Evolutionary conservation across 2,113 vertebrate species (phyloP).

Genomic region (Dermatemys mawii): DNA sequence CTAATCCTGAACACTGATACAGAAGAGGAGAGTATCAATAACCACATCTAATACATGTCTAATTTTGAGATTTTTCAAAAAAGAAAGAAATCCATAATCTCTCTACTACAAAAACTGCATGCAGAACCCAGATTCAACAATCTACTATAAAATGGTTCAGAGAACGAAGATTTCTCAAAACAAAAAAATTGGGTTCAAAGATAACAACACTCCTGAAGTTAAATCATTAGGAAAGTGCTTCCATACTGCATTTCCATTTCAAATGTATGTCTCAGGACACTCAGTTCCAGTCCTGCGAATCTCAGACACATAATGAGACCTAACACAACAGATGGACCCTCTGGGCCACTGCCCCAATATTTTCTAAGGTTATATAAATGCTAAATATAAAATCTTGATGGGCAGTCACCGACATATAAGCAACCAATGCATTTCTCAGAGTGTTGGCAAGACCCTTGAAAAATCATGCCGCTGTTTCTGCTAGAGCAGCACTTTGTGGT

Average conservation of each 20-base stretch:
- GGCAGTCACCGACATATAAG: neutral
- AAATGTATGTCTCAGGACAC: neutral
- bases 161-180: neutral
- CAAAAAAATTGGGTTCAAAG: neutral
- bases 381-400: neutral
- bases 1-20: accelerated
- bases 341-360: neutral
- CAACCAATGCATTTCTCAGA: neutral
- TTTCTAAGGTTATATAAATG: neutral
- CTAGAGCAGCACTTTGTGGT: neutral
- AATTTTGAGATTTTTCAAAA: neutral
- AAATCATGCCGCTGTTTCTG: neutral
- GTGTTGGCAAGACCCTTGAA: neutral
- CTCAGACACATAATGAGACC: neutral
- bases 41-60: accelerated
- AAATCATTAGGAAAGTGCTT: neutral
- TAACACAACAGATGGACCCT: neutral
- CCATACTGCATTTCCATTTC: neutral
- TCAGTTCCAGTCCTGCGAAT: neutral
- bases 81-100: neutral
- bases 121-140: neutral
- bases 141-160: neutral
- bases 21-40: neutral
- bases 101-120: neutral
- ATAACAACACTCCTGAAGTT: neutral